phyloP scores from a whole-genome alignment of 2,888 invertebrate genomes.

The Strigamia transsilvanica region DNA sequence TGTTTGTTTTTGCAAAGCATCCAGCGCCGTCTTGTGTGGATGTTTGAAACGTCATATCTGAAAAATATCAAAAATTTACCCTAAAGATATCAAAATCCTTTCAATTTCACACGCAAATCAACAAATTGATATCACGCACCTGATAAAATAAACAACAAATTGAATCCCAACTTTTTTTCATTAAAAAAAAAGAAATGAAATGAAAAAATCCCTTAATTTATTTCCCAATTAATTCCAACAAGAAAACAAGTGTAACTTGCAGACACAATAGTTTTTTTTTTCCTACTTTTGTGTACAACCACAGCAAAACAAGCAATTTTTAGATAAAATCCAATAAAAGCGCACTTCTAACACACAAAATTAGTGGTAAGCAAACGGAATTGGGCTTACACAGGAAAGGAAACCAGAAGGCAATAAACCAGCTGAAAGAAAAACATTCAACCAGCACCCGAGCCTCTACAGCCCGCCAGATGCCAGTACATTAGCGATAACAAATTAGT shows the following conservation, averaged over 20 bases:
- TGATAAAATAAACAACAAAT: background rate
- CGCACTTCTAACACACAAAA: background rate
- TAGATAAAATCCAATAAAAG: background rate
- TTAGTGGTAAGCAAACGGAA: background rate
- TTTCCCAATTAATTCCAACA: background rate
- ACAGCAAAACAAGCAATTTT: background rate
- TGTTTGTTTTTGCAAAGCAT: too few species aligned
- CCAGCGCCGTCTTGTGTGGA: too few species aligned
- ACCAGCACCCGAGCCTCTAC: background rate
- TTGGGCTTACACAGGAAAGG: background rate
- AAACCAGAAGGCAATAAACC: slow-evolving; percentile 8
- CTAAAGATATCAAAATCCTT: too few species aligned
- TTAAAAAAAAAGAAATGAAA: background rate
- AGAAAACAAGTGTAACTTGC: background rate
- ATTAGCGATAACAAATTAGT: background rate
- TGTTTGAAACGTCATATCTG: too few species aligned
- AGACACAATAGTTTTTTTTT: background rate
- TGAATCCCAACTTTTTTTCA: background rate
- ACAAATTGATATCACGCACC: too few species aligned
- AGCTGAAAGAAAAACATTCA: background rate
- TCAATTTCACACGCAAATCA: too few species aligned
- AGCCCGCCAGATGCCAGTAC: background rate
- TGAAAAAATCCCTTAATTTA: background rate
- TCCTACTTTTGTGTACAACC: background rate
- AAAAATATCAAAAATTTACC: too few species aligned